Conservation (phyloP, 2,888 invertebrate species). For the Oscheius sp. region DNA sequence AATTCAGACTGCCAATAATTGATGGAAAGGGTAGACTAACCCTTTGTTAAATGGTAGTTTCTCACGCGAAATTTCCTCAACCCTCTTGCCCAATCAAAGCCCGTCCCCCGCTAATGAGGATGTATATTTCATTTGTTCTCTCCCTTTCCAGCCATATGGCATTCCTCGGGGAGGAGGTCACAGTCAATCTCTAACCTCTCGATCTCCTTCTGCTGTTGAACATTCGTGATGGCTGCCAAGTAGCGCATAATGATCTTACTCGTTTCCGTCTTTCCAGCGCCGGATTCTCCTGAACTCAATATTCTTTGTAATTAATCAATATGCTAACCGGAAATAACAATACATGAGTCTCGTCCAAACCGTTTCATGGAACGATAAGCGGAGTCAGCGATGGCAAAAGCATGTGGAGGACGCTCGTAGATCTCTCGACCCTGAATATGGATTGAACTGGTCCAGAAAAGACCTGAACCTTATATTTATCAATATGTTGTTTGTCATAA, state of each 20-base stretch:
- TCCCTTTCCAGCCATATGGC: neutral
- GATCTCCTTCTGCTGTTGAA: conserved; percentile 90
- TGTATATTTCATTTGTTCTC: conserved; percentile 23
- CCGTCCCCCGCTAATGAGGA: conserved; percentile 1
- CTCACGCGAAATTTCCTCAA: neutral
- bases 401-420: conserved; percentile 95
- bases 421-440: conserved; percentile 85
- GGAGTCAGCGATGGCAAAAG: conserved; percentile 96
- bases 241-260: conserved; percentile 97
- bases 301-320: neutral
- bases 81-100: conserved; percentile 18
- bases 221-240: conserved; percentile 95
- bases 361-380: conserved; percentile 94
- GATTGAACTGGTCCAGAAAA: neutral
- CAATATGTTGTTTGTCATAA: conserved; percentile 87
- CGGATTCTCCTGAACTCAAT: conserved; percentile 82
- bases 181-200: conserved; percentile 81
- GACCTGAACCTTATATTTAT: conserved; percentile 78
- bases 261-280: conserved; percentile 97
- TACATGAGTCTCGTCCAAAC: conserved; percentile 87
- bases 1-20: too few relatives aligned
- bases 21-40: too few relatives aligned
- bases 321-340: conserved; percentile 82
- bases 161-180: neutral
- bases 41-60: neutral